Conservation (phyloP, 2,113 vertebrate genomes). For the Illadopsis cleaveri region DNA sequence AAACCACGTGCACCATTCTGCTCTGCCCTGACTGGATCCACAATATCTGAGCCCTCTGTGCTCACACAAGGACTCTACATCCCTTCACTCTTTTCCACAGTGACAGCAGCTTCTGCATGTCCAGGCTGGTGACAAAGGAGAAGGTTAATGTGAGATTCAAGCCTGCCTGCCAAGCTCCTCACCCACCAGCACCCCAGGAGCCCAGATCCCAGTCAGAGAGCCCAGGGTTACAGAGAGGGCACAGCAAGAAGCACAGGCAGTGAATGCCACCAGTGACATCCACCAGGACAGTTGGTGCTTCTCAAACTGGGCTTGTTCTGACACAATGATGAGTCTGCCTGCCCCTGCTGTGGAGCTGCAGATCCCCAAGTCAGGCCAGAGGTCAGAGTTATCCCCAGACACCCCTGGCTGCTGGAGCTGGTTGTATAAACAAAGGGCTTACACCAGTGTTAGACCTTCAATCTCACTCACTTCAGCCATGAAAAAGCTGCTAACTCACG, state of each 20-base stretch:
- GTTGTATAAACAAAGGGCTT: background rate
- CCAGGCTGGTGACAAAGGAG: background rate
- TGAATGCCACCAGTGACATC: background rate
- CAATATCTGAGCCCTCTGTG: background rate
- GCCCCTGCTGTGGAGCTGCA: background rate
- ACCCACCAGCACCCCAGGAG: accelerated
- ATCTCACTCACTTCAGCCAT: background rate
- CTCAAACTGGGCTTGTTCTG: background rate
- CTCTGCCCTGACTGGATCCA: background rate
- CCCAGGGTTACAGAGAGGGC: background rate
- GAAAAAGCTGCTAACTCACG: background rate
- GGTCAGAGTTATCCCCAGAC: background rate
- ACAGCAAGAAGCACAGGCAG: background rate
- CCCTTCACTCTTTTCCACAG: background rate
- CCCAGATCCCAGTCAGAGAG: background rate
- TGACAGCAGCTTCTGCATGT: background rate
- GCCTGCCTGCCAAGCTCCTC: background rate
- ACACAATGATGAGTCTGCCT: background rate
- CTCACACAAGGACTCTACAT: background rate
- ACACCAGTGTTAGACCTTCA: background rate
- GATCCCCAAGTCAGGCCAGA: background rate
- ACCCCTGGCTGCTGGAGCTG: background rate
- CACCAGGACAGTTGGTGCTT: background rate
- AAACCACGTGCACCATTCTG: background rate
- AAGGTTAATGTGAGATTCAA: background rate